These are phyloP conservation scores for Tetragnatha montana DNA, from an alignment of 2,888 invertebrate species.

Conservation along the genomic window DNA sequence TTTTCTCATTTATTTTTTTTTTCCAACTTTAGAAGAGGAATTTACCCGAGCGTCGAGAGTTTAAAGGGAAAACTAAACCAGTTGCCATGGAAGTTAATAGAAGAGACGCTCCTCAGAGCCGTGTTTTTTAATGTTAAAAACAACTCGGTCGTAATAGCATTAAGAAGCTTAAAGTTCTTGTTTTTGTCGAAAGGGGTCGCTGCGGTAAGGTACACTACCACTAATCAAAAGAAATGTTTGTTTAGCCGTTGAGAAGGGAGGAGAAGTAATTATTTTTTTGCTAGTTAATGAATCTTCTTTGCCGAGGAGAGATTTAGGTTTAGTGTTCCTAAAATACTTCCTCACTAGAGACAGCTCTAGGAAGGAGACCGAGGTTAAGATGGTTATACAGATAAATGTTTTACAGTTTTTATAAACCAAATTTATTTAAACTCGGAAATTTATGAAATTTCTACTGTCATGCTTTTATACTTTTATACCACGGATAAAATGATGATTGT, in stretches of 20 bases:
- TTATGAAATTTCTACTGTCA: too few relatives aligned
- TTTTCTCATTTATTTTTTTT: background rate
- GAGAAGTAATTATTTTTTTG: background rate
- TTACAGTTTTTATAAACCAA: too few relatives aligned
- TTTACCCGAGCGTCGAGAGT: background rate
- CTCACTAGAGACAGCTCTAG: background rate
- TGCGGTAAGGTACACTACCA: background rate
- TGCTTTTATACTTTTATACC: too few relatives aligned
- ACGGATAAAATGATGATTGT: too few relatives aligned
- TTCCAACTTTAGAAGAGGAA: background rate
- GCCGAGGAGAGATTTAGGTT: background rate
- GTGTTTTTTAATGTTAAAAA: background rate
- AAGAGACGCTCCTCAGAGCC: background rate
- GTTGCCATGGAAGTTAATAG: background rate
- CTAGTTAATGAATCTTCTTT: background rate
- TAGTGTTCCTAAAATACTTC: background rate
- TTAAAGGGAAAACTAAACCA: background rate
- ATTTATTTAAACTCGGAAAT: too few relatives aligned
- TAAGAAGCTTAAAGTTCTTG: background rate
- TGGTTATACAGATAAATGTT: too few relatives aligned
- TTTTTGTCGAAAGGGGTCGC: background rate
- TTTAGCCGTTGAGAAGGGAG: background rate
- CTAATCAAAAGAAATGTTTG: background rate
- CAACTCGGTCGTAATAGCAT: background rate
- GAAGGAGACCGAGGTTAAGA: too few relatives aligned